phyloP scores from a whole-genome alignment of 2,797 vertebrate genomes.

The Smutsia gigantea region DNA sequence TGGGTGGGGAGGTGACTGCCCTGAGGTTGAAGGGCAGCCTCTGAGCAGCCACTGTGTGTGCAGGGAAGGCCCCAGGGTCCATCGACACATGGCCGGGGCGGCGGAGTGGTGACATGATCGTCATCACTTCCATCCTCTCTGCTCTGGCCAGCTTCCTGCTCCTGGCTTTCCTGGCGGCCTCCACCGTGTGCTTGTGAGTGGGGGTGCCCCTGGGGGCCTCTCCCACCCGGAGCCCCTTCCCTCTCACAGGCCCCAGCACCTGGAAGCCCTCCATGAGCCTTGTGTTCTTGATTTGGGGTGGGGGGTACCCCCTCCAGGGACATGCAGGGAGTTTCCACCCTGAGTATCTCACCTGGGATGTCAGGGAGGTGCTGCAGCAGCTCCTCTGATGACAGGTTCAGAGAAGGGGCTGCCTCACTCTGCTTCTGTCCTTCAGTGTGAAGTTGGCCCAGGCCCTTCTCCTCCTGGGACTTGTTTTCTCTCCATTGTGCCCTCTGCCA shows the following conservation, averaged over 20 bases:
- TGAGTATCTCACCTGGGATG: neutral
- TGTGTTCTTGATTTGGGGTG: neutral
- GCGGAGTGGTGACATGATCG: constrained; percentile 72
- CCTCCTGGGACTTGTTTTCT: neutral
- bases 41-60: neutral
- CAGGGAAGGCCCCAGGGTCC: constrained; percentile 62
- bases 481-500: neutral
- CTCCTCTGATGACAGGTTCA: neutral
- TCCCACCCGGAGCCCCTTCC: neutral
- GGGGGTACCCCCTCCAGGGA: neutral
- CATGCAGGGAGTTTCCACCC: neutral
- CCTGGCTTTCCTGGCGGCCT: constrained; percentile 60
- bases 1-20: neutral
- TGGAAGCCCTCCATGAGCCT: neutral
- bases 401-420: fast-evolving
- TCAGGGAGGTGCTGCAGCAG: neutral
- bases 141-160: constrained; percentile 79
- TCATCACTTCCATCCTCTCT: constrained; percentile 84
- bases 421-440: neutral
- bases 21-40: neutral
- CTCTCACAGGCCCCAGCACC: neutral
- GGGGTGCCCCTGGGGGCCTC: fast-evolving
- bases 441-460: neutral
- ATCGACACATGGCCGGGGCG: constrained; percentile 68
- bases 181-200: constrained; percentile 74